Conservation (phyloP, 2,888 invertebrate genomes). For the Gastracanthus pulcherrimus region DNA sequence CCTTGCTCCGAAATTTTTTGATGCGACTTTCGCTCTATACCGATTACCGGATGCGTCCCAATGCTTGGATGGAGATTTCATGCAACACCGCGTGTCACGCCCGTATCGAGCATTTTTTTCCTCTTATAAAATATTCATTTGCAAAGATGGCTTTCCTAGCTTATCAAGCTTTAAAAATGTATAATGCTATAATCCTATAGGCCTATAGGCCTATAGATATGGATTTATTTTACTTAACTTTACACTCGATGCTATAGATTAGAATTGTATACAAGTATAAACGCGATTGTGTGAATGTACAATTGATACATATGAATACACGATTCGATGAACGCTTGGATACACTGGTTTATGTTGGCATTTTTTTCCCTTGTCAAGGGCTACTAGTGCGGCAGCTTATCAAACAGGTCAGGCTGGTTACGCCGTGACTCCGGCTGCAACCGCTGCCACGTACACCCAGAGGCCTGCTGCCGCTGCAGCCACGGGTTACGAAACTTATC, state of each 20-base stretch:
- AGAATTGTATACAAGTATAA: too few species aligned
- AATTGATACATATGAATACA: too few species aligned
- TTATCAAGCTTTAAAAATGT: neutral
- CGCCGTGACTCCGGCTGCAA: slow-evolving; percentile 89
- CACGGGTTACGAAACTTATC: slow-evolving; percentile 87
- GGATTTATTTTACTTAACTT: too few species aligned
- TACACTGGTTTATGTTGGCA: too few species aligned
- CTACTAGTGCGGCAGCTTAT: slow-evolving; percentile 90
- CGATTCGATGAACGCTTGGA: too few species aligned
- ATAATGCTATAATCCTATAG: neutral
- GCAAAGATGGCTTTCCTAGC: neutral
- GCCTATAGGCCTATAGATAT: too few species aligned
- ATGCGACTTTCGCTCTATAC: too few species aligned
- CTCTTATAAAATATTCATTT: neutral
- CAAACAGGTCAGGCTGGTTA: slow-evolving; percentile 91
- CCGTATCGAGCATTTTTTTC: too few species aligned
- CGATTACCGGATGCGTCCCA: neutral
- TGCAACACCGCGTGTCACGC: neutral
- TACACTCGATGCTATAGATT: too few species aligned
- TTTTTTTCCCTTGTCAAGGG: too few species aligned
- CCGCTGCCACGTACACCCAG: slow-evolving; percentile 92
- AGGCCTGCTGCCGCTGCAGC: slow-evolving; percentile 87
- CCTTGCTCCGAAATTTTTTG: neutral
- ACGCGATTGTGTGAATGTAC: too few species aligned
- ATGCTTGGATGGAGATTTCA: too few species aligned